Evolutionary conservation across 2,888 invertebrate genomes (phyloP), one percentile per base, ranked within the genome.

Genomic region (Spilarctia lutea): DNA sequence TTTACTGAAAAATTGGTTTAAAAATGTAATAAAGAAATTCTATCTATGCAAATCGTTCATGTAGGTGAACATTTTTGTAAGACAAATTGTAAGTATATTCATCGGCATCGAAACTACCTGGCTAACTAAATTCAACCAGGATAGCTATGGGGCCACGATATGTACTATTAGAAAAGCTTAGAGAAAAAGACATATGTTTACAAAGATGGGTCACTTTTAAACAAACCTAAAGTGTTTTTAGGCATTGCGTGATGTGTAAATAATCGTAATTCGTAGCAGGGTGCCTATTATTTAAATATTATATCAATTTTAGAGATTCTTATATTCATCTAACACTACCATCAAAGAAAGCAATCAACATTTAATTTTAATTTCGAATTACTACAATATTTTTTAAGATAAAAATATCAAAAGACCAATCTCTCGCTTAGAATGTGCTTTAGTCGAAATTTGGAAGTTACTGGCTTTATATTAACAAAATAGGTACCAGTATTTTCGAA

Each of bases 401-500:
- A n/a, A 10, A 13, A 60, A 3, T 60, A n/a, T 27, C 56, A 27
- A 0, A 56, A n/a, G 7, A 27, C 27, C 27, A 60, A 16, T 0
- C 3, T 27, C n/a, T 60, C 11, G n/a, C 11, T 56, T 56, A 24
- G 52, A 24, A 24, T 20, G 48, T 45, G 16, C 24, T 56, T 20
- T 52, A 8, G 6, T 24, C 20, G 52, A 56, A 3, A n/a, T n/a
- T 11, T 3, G 1, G 16, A 27, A 60, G 6, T 27, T 11, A 56
- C 13, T 56, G 56, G 11, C n/a, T 27, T 30, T 30, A 63, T 8
- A 30, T 6, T 30, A 18, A 63, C 6, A 30, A 10, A 30, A 63
- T 63, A 27, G 30, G 30, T 27, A 63, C 30, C 27, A 1, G 30
- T 30, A 72, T 72, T 74, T 66, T 63, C 69, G 30, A 60, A 73